These are phyloP conservation scores for Caenorhabditis angaria DNA, from an alignment of 2,888 invertebrate species.

Conservation along the genomic window DNA sequence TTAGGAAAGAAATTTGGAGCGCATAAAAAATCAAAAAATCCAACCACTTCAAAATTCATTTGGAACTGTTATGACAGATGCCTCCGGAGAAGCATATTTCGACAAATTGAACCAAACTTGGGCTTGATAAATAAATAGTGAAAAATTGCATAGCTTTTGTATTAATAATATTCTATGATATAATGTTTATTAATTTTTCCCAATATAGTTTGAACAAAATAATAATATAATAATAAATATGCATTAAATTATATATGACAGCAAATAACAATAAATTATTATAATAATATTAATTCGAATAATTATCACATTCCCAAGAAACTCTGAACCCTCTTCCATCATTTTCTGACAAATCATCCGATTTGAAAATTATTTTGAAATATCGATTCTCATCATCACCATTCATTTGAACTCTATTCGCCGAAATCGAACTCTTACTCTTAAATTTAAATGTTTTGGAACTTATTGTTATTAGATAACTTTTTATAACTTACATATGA, in stretches of 20 bases:
- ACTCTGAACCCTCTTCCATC: conserved; percentile 64
- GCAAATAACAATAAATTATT: background rate
- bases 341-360: conserved; percentile 49
- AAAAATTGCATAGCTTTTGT: no score
- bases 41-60: no score
- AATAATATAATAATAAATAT: background rate
- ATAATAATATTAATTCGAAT: background rate
- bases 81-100: no score
- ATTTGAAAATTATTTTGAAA: conserved; percentile 44
- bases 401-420: conserved; percentile 3
- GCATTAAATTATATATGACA: no score
- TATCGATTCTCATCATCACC: conserved; percentile 22
- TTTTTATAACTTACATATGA: conserved; percentile 20
- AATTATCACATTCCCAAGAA: conserved; percentile 57
- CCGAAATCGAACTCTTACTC: conserved; percentile 2
- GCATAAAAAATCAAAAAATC: no score
- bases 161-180: no score
- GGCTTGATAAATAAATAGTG: no score
- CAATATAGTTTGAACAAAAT: no score
- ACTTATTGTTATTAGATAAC: conserved; percentile 15
- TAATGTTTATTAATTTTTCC: no score
- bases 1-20: no score
- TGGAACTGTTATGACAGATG: no score
- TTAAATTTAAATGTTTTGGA: background rate
- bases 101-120: no score